Base-by-base conservation (phyloP, 64 coral and sea anemone species). In the Exaiptasia diaphana region DNA sequence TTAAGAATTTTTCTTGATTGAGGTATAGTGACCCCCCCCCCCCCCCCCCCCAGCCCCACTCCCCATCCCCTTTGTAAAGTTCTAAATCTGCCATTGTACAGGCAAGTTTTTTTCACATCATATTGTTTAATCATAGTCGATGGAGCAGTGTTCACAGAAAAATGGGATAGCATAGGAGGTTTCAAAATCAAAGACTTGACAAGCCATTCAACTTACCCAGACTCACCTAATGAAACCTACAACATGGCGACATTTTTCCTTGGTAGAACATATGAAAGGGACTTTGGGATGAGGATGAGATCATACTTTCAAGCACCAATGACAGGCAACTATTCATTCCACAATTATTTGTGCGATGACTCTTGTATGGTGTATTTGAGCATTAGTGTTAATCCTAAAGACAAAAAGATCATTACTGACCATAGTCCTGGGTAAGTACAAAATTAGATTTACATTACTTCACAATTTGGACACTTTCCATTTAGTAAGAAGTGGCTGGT, bases 241-340 rank as follows among this genome's bases (percentile, higher is more conserved):
- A 68, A 87, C 20, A 3, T 56, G 12, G 11, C 18, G 18, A 11
- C 4, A 0, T 77, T 87, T 14, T 2, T 24, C 15, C 21, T 73
- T 73, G 9, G 15, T 17, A 0, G 56, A 4, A 0, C 18, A 0
- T 4, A 0, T 20, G 0, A 2, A 0, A 58, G 69, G 0, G 28
- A 46, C 20, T 73, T 42, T 73, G 69, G 73, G 20, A 38, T 32
- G 9, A 28, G 84, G n/a, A 77, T 77, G 32, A 68, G 84, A 1
- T 76, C 73, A 29, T 87, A 87, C 50, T 78, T 87, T 11, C 30
- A 41, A 24, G 73, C 61, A 33, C 41, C 74, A 1, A 38, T 67
- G 32, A 87, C 84, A 0, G 84, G 84, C 29, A 87, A 78, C 33
- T 68, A 64, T 75, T 22, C 69, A 18, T 77, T 75, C 13, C 68